phyloP scores from a whole-genome alignment of 2,797 vertebrate species.

The Aphelocoma californica region DNA sequence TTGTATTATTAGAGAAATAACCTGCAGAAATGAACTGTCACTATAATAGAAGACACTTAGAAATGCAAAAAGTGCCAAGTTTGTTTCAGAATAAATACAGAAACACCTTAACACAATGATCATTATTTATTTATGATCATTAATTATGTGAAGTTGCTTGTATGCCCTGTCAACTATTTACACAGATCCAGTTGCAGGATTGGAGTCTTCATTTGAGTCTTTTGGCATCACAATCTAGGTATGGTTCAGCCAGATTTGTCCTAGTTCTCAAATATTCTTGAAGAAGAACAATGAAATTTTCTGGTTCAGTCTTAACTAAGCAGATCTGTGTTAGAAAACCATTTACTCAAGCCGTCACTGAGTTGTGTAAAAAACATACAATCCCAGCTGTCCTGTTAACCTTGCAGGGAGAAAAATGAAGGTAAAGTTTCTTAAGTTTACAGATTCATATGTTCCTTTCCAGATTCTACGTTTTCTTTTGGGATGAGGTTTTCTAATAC shows the following conservation, averaged over 20 bases:
- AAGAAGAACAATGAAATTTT: not conserved
- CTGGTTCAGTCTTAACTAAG: not conserved
- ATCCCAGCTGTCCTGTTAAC: not conserved
- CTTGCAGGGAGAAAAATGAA: conserved; percentile 11
- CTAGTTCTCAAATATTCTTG: not conserved
- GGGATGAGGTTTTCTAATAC: not conserved
- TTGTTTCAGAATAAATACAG: not conserved
- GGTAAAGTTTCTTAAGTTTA: not conserved
- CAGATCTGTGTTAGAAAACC: not conserved
- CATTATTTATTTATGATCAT: conserved; percentile 43
- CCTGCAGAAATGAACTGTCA: not conserved
- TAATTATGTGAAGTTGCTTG: conserved; percentile 29
- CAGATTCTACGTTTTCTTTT: not conserved
- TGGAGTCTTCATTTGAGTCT: conserved; percentile 58
- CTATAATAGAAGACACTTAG: not conserved
- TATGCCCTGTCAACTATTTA: conserved; percentile 38
- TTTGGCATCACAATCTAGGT: conserved; percentile 37
- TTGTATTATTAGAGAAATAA: not conserved
- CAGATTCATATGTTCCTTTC: not conserved
- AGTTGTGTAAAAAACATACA: not conserved
- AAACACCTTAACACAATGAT: not conserved
- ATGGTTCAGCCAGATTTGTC: conserved; percentile 19
- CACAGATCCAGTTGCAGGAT: conserved; percentile 53
- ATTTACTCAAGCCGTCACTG: not conserved
- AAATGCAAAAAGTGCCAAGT: not conserved